These are phyloP conservation scores for Drosophila kuntzei DNA, from an alignment of 2,888 invertebrate genomes.

Conservation along the genomic window DNA sequence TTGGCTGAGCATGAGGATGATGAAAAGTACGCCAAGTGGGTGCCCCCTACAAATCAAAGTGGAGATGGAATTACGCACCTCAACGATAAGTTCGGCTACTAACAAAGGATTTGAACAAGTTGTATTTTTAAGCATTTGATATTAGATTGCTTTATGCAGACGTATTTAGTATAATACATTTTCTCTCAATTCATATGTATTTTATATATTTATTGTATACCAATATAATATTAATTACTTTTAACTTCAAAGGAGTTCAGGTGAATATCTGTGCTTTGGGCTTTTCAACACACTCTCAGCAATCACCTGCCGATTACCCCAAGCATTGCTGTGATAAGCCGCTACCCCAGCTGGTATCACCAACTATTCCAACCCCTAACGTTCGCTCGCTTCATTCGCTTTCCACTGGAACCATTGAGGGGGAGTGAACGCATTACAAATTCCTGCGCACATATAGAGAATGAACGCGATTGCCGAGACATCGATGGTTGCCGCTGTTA, in stretches of 20 bases:
- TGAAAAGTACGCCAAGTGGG: constrained; percentile 91
- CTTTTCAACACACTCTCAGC: constrained; percentile 41
- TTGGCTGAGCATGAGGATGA: constrained; percentile 86
- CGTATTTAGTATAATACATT: constrained; percentile 4
- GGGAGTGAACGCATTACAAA: constrained; percentile 48
- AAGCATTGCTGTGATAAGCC: constrained; percentile 22
- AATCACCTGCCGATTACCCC: constrained; percentile 42
- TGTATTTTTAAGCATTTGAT: constrained; percentile 9
- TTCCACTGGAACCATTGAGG: constrained; percentile 48
- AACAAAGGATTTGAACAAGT: constrained; percentile 63
- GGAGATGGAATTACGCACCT: constrained; percentile 92
- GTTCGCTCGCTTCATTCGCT: constrained; percentile 6
- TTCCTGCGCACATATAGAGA: constrained; percentile 71
- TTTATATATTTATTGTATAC: background rate
- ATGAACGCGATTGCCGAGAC: constrained; percentile 56
- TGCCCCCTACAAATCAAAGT: constrained; percentile 90
- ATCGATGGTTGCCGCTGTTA: constrained; percentile 61
- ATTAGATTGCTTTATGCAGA: background rate
- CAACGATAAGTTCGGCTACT: constrained; percentile 93
- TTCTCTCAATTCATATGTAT: background rate
- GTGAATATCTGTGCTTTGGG: background rate
- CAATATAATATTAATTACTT: background rate
- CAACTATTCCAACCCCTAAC: constrained; percentile 40
- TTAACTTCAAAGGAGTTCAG: background rate
- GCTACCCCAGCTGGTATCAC: constrained; percentile 16